A percentile compares a stretch with the other conserved stretches of the same genome.
These are phyloP conservation scores for Sarcophaga rosellei DNA, from an alignment of 2,888 invertebrate genomes.

Conservation along the genomic window DNA sequence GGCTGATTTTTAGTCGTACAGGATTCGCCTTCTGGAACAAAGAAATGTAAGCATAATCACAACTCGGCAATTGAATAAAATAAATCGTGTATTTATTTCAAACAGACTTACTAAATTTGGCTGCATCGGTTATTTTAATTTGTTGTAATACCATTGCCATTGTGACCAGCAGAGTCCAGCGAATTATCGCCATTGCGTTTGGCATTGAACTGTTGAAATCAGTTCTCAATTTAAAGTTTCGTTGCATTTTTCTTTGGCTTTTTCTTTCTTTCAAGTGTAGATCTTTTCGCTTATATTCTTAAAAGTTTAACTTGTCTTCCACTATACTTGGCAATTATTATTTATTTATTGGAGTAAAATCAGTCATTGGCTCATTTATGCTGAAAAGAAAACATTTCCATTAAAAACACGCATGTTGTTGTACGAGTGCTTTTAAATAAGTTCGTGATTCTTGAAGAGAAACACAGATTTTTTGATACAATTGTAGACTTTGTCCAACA, in stretches of 20 bases:
- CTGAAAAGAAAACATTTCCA: too few species aligned
- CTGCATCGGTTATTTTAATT: conserved; percentile 36
- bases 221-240: conserved; percentile 22
- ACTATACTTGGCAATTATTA: too few species aligned
- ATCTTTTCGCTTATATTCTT: neutral
- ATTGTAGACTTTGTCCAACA: too few species aligned
- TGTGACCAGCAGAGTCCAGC: conserved; percentile 23
- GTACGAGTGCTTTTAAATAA: too few species aligned
- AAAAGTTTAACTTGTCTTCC: too few species aligned
- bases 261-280: neutral
- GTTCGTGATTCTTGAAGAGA: too few species aligned
- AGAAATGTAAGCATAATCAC: neutral
- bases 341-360: too few species aligned
- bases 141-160: conserved; percentile 52
- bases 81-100: neutral
- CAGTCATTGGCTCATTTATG: too few species aligned
- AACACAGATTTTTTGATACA: too few species aligned
- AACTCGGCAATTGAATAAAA: neutral
- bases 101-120: conserved; percentile 54
- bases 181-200: conserved; percentile 6
- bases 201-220: conserved; percentile 15
- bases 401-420: too few species aligned
- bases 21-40: conserved; percentile 56
- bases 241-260: conserved; percentile 55
- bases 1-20: conserved; percentile 57